phyloP scores from a whole-genome alignment of 1,140 invertebrate species.

The Capitella teleta region DNA sequence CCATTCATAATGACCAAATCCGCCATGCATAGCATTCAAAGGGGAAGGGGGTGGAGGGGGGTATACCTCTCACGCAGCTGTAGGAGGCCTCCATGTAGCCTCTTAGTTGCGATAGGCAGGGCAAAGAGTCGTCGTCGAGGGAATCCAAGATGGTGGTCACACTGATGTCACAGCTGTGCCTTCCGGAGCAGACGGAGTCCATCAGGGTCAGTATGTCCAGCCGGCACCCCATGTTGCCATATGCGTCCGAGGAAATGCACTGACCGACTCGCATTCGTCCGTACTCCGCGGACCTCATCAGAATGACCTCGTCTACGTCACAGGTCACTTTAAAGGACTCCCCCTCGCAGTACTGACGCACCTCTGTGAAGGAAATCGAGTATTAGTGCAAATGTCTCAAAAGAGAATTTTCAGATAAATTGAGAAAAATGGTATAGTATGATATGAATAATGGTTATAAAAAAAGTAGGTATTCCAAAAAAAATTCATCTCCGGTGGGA shows the following conservation, averaged over 20 bases:
- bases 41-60: too few species aligned
- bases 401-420: too few species aligned
- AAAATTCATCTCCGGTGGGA: too few species aligned
- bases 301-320: constrained; percentile 5
- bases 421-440: too few species aligned
- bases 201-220: constrained; percentile 6
- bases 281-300: constrained; percentile 8
- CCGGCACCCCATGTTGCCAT: constrained; percentile 4
- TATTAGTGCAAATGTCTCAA: too few species aligned
- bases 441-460: too few species aligned
- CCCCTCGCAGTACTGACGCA: constrained; percentile 12
- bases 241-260: background rate
- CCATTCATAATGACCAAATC: too few species aligned
- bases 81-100: constrained; percentile 11
- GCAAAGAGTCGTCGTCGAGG: constrained; percentile 1
- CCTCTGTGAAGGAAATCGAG: too few species aligned
- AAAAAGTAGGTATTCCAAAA: too few species aligned
- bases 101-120: constrained; percentile 2
- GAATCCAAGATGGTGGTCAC: constrained; percentile 7
- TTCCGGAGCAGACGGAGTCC: constrained; percentile 8
- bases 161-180: constrained; percentile 6
- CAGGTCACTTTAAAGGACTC: constrained; percentile 9
- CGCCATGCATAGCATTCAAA: too few species aligned
- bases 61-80: constrained; percentile 7
- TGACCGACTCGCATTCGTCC: constrained; percentile 8